Conservation (phyloP, 2,113 vertebrate genomes). For the Formicarius rufipectus region DNA sequence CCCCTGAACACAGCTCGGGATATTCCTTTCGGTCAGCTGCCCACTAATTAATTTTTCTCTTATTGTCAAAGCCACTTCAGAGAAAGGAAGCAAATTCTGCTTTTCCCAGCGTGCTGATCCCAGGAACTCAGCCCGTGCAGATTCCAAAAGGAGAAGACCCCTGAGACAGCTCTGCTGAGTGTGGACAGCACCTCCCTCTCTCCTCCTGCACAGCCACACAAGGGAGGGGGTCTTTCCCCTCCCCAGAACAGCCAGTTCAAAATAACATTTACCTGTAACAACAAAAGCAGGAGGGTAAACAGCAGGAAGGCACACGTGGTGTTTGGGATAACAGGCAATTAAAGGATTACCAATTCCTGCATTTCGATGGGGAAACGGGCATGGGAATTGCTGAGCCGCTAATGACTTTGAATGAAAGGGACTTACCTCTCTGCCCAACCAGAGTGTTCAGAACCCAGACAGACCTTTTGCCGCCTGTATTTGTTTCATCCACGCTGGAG, state of each 20-base stretch:
- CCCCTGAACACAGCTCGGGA: neutral
- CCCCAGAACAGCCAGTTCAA: neutral
- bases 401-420: neutral
- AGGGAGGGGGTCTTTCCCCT: neutral
- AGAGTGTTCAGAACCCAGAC: neutral
- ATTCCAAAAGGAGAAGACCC: neutral
- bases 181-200: neutral
- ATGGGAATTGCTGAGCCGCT: neutral
- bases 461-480: neutral
- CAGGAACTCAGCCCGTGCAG: neutral
- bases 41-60: constrained; percentile 45
- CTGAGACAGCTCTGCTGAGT: neutral
- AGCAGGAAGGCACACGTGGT: neutral
- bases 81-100: neutral
- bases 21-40: neutral
- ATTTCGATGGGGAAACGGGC: constrained; percentile 14
- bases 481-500: neutral
- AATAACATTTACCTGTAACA: neutral
- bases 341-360: constrained; percentile 53
- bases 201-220: neutral
- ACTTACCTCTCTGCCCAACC: constrained; percentile 21
- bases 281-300: constrained; percentile 2
- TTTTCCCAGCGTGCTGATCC: neutral
- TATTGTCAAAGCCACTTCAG: neutral
- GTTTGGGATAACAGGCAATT: constrained; percentile 18